Evolutionary conservation across 2,888 invertebrate genomes (phyloP), one percentile per base, ranked within the genome.

Genomic region (Drosophila suboccidentalis): DNA sequence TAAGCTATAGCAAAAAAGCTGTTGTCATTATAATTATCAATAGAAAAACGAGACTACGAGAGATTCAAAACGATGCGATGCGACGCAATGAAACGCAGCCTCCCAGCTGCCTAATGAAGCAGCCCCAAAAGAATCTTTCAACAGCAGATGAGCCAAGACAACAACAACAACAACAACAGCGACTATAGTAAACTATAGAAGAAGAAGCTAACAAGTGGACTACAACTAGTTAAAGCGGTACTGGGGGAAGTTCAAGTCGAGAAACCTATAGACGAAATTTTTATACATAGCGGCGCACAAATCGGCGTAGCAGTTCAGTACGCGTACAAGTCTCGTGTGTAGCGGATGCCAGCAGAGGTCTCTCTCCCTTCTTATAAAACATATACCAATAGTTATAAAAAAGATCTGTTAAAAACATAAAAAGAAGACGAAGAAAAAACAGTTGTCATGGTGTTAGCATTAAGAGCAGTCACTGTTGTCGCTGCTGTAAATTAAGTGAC

Each of bases 281-380:
- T 75, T 90, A 92, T 92, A 92, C 92, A 91, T 92, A 92, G 91
- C 87, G 72, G 84, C 87, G 87, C 84, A 87, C 82, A 86, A 71
- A 78, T 80, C 77, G 75, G 76, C 78, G 72, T 71, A 81, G 89
- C 90, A 92, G 92, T 84, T 92, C 92, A 92, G 92, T 92, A 90
- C 89, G 90, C 91, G 90, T 90, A 91, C 91, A 91, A 90, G 88
- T 91, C 90, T 92, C 91, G 92, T 91, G 90, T 90, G 87, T 89
- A 91, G 90, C 91, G 91, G 92, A 92, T 92, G 92, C 75, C 76
- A 83, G 68, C 78, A 74, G 74, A 85, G 84, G 89, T 79, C 69
- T 88, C 73, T 82, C 70, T 78, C 71, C 77, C 65, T 62, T 29
- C 29, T 8, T 29, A 36, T 66, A 53, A 59, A 1, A 22, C 22